Evolutionary conservation across 2,888 invertebrate genomes (phyloP).

Genomic region (Pediacus dermestoides): DNA sequence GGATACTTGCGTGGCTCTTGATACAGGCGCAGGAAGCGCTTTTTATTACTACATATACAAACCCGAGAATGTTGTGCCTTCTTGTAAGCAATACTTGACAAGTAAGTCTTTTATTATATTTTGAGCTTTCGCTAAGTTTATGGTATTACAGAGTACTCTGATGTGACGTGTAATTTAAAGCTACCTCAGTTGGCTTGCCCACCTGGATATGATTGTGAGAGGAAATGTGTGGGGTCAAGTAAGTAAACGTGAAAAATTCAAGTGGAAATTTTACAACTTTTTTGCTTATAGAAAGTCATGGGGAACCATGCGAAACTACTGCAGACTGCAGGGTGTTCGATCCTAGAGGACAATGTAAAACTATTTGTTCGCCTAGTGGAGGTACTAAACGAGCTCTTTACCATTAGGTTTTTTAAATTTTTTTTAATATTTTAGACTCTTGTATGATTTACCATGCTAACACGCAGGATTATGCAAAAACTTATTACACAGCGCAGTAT

Average conservation of each 20-base stretch:
- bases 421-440: slow-evolving; percentile 11
- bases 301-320: slow-evolving; percentile 9
- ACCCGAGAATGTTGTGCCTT: slow-evolving; percentile 17
- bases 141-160: too few relatives aligned
- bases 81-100: slow-evolving; percentile 16
- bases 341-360: too few relatives aligned
- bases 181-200: too few relatives aligned
- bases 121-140: too few relatives aligned
- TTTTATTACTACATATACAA: slow-evolving; percentile 21
- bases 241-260: slow-evolving; percentile 30
- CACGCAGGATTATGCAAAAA: slow-evolving; percentile 21
- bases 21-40: slow-evolving; percentile 7
- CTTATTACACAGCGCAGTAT: slow-evolving; percentile 25
- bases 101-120: too few relatives aligned
- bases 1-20: slow-evolving; percentile 24
- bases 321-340: slow-evolving; percentile 16
- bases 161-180: too few relatives aligned
- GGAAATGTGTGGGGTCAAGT: slow-evolving; percentile 28
- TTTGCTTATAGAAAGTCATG: too few relatives aligned
- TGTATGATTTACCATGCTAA: slow-evolving; percentile 35
- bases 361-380: too few relatives aligned
- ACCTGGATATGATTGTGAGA: slow-evolving; percentile 39
- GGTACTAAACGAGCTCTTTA: too few relatives aligned
- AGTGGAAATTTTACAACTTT: too few relatives aligned
- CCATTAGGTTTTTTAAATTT: too few relatives aligned